Percentiles rank a stretch among this genome's conserved stretches.
These are phyloP conservation scores for Chaunax sp. DNA, from an alignment of 2,797 vertebrate genomes.

Conservation along the genomic window DNA sequence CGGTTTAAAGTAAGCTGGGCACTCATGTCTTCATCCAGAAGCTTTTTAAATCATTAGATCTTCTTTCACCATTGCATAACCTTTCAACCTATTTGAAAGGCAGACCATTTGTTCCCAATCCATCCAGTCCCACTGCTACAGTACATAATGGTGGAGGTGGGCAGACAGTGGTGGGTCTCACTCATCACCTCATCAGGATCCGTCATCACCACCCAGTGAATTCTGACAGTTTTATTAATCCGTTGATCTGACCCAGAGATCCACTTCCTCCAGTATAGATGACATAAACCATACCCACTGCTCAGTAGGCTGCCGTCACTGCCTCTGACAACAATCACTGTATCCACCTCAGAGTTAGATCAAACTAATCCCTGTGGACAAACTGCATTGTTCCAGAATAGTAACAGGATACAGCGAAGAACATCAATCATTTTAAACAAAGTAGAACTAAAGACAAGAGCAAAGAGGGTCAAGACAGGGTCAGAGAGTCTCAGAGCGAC, in stretches of 20 bases:
- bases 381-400: conserved; percentile 47
- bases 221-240: conserved; percentile 65
- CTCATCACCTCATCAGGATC: conserved; percentile 25
- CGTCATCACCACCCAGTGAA: conserved; percentile 58
- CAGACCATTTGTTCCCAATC: conserved; percentile 18
- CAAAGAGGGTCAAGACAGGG: conserved; percentile 26
- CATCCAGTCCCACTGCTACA: neutral
- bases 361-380: conserved; percentile 27
- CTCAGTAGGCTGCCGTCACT: conserved; percentile 31
- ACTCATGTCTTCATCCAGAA: too few relatives aligned
- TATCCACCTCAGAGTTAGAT: conserved; percentile 13
- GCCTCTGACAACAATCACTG: conserved; percentile 13
- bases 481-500: conserved; percentile 14
- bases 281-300: conserved; percentile 52
- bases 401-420: conserved; percentile 54
- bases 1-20: too few relatives aligned
- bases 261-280: conserved; percentile 61
- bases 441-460: conserved; percentile 21
- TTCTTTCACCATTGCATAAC: neutral
- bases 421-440: conserved; percentile 43
- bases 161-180: neutral
- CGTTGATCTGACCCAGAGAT: conserved; percentile 50
- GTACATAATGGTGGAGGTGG: neutral
- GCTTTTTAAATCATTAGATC: neutral
- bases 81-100: neutral